A percentile compares a stretch with the other conserved stretches of the same genome.
Conservation (phyloP, 2,113 vertebrate species). For the Myiagra hebetior region DNA sequence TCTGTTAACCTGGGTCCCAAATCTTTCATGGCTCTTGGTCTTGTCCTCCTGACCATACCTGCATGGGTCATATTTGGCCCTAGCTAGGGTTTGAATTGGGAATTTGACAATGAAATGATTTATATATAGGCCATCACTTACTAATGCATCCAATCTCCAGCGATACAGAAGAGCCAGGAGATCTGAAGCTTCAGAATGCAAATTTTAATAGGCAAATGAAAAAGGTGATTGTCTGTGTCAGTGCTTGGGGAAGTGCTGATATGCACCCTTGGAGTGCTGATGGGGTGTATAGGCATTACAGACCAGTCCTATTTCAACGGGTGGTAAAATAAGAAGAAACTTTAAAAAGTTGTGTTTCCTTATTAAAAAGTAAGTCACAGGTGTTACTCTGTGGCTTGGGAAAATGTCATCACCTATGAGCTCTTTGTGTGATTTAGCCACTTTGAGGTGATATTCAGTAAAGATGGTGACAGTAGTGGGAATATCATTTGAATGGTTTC, state of each 20-base stretch:
- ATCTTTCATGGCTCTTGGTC: neutral
- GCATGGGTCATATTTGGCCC: rapidly evolving
- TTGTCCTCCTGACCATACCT: neutral
- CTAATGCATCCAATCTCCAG: neutral
- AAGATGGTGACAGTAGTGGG: neutral
- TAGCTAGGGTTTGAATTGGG: no score
- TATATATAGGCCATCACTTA: rapidly evolving
- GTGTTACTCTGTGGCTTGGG: neutral
- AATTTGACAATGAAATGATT: neutral
- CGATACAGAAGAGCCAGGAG: neutral
- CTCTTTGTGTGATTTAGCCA: neutral
- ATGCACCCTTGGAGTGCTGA: neutral
- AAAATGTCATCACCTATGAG: neutral
- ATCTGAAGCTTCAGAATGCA: neutral
- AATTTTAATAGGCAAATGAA: neutral
- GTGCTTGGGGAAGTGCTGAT: neutral
- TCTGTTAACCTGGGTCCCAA: neutral
- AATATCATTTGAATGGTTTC: neutral
- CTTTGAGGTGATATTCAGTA: neutral
- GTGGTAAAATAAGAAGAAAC: neutral
- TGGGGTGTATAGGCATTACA: neutral
- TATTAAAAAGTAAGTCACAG: neutral
- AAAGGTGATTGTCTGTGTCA: neutral
- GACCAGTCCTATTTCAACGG: neutral
- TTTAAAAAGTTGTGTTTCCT: neutral